Conservation (phyloP, 2,113 vertebrate species). For the Arizona elegans region DNA sequence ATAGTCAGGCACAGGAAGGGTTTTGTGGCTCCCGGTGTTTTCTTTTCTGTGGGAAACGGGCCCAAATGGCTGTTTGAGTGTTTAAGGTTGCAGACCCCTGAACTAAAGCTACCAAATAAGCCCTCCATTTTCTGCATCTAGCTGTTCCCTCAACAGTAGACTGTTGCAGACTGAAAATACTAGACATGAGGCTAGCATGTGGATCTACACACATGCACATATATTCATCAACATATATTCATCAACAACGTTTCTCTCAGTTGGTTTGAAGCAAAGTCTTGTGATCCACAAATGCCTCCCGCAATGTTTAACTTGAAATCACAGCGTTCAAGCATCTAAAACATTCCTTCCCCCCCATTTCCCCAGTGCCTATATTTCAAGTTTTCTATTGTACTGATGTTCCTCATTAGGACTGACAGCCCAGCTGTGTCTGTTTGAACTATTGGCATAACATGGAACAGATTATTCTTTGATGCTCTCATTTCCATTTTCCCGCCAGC, state of each 20-base stretch:
- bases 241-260: background rate
- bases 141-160: background rate
- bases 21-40: no score
- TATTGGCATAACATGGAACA: background rate
- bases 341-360: background rate
- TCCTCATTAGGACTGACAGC: conserved; percentile 4
- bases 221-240: background rate
- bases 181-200: background rate
- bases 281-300: background rate
- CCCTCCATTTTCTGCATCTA: background rate
- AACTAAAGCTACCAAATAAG: no score
- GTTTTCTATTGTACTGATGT: background rate
- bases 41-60: no score
- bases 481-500: conserved; percentile 4
- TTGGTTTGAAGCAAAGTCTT: background rate
- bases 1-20: no score
- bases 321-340: background rate
- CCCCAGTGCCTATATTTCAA: background rate
- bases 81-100: no score
- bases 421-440: conserved; percentile 16
- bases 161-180: background rate
- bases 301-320: background rate
- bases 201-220: background rate
- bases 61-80: no score
- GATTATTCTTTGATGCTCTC: conserved; percentile 8